A percentile compares a stretch with the other conserved stretches of the same genome.
Conservation (phyloP, 2,113 vertebrate genomes). For the Caranx melampygus region DNA sequence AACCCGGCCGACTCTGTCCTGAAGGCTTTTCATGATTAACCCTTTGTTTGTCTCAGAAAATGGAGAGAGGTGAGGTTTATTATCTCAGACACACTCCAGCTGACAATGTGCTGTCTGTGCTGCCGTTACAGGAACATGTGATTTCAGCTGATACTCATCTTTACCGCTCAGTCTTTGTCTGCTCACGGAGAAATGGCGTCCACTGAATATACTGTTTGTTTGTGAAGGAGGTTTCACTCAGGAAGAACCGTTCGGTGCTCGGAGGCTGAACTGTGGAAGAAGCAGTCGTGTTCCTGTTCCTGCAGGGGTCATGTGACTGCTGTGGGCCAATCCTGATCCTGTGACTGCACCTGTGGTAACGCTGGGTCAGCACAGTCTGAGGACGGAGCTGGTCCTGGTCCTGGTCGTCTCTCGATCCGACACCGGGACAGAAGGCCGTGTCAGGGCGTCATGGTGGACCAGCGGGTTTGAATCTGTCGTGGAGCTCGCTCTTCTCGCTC, state of each 20-base stretch:
- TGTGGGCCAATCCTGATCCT: too few species aligned
- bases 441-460: slow-evolving; percentile 1
- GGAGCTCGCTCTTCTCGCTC: background rate
- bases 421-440: slow-evolving; percentile 7
- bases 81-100: background rate
- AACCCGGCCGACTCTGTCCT: slow-evolving; percentile 14
- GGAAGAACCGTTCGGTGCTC: too few species aligned
- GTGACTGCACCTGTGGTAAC: too few species aligned
- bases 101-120: background rate
- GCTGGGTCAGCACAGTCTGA: background rate
- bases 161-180: background rate
- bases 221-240: too few species aligned
- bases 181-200: too few species aligned
- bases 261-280: too few species aligned
- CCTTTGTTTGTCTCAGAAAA: background rate
- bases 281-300: too few species aligned
- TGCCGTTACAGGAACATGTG: background rate
- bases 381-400: background rate
- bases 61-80: background rate
- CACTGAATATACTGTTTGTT: too few species aligned
- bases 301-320: too few species aligned
- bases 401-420: slow-evolving; percentile 45
- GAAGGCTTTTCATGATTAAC: slow-evolving; percentile 26
- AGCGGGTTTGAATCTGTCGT: background rate
- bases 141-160: background rate